phyloP scores from a whole-genome alignment of 2,888 invertebrate genomes.

The Macrophya annulata region DNA sequence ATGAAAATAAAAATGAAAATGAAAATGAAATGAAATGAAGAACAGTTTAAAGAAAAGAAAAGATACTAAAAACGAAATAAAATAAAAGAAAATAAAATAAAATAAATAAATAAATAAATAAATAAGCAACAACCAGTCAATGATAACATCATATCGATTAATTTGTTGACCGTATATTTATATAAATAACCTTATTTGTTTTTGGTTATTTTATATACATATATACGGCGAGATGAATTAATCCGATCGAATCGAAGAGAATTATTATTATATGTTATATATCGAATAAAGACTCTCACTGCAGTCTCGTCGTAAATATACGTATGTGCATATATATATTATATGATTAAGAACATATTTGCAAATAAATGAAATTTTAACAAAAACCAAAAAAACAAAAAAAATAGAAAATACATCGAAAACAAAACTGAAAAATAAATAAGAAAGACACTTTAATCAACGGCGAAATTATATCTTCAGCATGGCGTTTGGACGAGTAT shows the following conservation, averaged over 20 bases:
- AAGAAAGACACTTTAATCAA: not conserved
- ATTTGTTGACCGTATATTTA: not conserved
- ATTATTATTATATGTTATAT: constrained; percentile 21
- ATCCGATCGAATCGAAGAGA: constrained; percentile 18
- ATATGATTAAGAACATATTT: not conserved
- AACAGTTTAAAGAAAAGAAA: constrained; percentile 23
- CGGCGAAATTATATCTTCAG: not conserved
- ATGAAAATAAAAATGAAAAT: not conserved
- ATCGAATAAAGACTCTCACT: not conserved
- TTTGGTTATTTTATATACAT: not conserved
- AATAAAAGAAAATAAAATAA: not conserved
- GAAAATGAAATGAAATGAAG: too few relatives aligned
- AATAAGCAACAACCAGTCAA: not conserved
- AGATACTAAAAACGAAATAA: constrained; percentile 7
- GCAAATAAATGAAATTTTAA: constrained; percentile 16
- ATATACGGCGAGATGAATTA: not conserved
- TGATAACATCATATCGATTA: not conserved
- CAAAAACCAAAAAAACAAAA: not conserved
- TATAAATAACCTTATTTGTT: not conserved
- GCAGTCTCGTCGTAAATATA: not conserved
- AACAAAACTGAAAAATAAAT: not conserved
- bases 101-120: not conserved
- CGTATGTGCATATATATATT: not conserved
- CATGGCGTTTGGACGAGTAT: not conserved
- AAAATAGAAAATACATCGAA: not conserved